Evolutionary conservation across 2,888 invertebrate genomes (phyloP).

Genomic region (Cremastinae sp.): DNA sequence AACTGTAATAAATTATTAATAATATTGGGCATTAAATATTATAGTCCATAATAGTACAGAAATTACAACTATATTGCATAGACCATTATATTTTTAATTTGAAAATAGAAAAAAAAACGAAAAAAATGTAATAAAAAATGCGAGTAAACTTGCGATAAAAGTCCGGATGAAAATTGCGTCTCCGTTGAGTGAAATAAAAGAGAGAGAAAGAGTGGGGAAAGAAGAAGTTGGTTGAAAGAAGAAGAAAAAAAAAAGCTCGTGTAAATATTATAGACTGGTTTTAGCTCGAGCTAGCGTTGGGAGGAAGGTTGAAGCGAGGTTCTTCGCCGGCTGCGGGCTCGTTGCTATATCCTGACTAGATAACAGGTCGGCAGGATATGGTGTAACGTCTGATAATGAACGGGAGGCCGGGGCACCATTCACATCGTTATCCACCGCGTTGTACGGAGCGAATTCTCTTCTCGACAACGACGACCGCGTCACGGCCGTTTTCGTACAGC

Average conservation of each 20-base stretch:
- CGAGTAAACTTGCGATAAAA: no score
- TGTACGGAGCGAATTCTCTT: conserved; percentile 44
- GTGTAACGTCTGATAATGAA: conserved; percentile 66
- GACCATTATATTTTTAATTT: no score
- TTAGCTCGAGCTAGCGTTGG: background rate
- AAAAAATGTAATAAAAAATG: no score
- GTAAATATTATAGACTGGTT: background rate
- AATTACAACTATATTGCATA: no score
- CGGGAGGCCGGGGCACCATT: conserved; percentile 65
- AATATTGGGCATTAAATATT: no score
- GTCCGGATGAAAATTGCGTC: no score
- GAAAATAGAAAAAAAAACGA: no score
- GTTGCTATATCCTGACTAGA: conserved; percentile 61
- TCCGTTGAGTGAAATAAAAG: no score
- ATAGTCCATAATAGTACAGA: no score
- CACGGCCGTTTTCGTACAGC: conserved; percentile 58
- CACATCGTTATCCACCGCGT: conserved; percentile 61
- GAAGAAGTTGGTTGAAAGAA: background rate
- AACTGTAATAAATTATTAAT: no score
- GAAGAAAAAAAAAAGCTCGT: background rate
- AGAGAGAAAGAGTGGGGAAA: no score
- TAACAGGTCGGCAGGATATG: conserved; percentile 65
- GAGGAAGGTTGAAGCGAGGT: background rate
- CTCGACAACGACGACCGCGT: no score
- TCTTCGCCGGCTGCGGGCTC: conserved; percentile 37